Evolutionary conservation across 2,113 vertebrate genomes (phyloP).

Genomic region (Pimephales promelas): DNA sequence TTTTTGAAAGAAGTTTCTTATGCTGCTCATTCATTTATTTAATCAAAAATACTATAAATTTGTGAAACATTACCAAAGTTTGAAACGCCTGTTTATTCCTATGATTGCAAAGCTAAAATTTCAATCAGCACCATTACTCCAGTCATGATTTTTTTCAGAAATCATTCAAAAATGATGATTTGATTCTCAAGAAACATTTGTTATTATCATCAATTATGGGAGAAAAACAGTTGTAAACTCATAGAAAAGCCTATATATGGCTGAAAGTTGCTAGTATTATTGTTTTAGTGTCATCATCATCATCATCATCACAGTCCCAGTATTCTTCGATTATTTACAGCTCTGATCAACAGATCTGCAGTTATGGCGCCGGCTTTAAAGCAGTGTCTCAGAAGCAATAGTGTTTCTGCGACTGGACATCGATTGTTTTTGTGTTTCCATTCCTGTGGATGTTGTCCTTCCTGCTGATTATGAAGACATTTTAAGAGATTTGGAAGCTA

Average conservation of each 20-base stretch:
- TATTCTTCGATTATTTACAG: neutral
- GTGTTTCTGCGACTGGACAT: slow-evolving; percentile 32
- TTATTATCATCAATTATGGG: too few relatives aligned
- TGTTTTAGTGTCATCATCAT: neutral
- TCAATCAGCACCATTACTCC: too few relatives aligned
- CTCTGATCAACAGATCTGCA: neutral
- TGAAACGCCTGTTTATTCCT: too few relatives aligned
- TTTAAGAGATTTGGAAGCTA: slow-evolving; percentile 17
- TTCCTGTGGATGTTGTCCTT: slow-evolving; percentile 7
- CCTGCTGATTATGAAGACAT: neutral
- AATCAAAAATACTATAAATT: too few relatives aligned
- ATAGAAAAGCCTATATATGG: neutral
- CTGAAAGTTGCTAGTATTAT: neutral
- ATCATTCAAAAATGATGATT: too few relatives aligned
- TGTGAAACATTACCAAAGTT: too few relatives aligned
- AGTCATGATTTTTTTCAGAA: too few relatives aligned
- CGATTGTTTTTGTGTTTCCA: slow-evolving; percentile 30
- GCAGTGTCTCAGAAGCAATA: slow-evolving; percentile 10
- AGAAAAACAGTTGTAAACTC: too few relatives aligned
- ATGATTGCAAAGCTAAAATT: too few relatives aligned
- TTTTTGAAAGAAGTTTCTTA: too few relatives aligned
- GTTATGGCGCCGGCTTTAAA: slow-evolving; percentile 17
- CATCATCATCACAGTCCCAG: neutral
- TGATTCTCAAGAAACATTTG: too few relatives aligned
- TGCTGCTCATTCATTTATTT: too few relatives aligned